These are phyloP conservation scores for Syrmaticus mikado DNA, from an alignment of 2,113 vertebrate species.

Conservation along the genomic window DNA sequence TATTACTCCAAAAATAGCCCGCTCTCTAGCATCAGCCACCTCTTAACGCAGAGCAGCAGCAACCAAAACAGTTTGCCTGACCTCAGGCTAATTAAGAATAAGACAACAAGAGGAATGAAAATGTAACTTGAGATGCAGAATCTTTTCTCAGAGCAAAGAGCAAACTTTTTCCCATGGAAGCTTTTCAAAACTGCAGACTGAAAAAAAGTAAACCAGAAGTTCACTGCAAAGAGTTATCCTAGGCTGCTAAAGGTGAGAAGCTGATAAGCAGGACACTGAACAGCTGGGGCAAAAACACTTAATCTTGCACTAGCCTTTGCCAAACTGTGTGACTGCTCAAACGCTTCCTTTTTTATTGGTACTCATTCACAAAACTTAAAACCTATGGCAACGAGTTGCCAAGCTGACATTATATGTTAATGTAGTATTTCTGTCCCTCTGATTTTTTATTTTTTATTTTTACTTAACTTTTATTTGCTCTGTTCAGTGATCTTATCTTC, in stretches of 20 bases:
- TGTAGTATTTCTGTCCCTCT: not conserved
- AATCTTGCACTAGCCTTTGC: not conserved
- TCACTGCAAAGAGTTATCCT: not conserved
- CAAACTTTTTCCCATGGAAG: not conserved
- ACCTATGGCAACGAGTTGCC: not conserved
- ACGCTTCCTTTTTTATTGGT: not conserved
- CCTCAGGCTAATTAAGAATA: not conserved
- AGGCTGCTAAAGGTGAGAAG: not conserved
- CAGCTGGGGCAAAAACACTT: not conserved
- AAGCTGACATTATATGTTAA: not conserved
- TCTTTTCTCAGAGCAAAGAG: not conserved
- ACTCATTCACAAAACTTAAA: not conserved
- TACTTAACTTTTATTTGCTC: not conserved
- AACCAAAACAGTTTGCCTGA: not conserved
- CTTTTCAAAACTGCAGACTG: not conserved
- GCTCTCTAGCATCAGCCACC: not conserved
- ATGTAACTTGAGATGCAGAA: rapidly evolving
- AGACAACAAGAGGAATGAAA: not conserved
- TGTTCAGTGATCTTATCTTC: not conserved
- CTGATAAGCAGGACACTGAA: not conserved
- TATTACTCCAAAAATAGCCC: not conserved
- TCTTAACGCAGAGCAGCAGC: not conserved
- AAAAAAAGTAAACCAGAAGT: not conserved
- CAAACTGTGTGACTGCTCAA: not conserved
- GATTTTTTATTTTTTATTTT: no score